phyloP scores from a whole-genome alignment of 2,113 vertebrate genomes.

The Microtus pennsylvanicus region DNA sequence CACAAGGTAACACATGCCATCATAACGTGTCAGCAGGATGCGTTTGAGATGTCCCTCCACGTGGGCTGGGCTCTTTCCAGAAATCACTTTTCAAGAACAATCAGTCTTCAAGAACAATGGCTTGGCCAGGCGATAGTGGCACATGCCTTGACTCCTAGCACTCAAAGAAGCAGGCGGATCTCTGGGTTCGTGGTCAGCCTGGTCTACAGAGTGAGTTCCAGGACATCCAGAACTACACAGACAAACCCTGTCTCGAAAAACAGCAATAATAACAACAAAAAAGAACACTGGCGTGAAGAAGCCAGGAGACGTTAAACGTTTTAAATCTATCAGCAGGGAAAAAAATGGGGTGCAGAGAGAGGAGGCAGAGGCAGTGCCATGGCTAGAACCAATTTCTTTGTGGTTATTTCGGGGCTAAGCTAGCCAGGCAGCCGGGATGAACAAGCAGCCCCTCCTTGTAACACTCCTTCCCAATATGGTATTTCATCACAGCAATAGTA shows the following conservation, averaged over 20 bases:
- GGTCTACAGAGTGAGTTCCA: background rate
- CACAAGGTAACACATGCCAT: background rate
- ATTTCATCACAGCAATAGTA: background rate
- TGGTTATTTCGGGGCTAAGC: too few species aligned
- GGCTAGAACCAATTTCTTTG: background rate
- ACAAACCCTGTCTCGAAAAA: background rate
- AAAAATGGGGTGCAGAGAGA: background rate
- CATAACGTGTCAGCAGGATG: background rate
- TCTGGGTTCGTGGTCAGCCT: background rate
- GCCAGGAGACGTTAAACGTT: background rate
- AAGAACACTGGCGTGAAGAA: background rate
- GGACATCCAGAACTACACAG: background rate
- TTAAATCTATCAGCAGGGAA: background rate
- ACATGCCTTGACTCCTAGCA: background rate
- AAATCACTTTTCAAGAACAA: background rate
- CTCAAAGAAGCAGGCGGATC: background rate
- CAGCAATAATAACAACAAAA: background rate
- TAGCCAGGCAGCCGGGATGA: accelerated
- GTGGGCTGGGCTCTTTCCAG: background rate
- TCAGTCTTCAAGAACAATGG: background rate
- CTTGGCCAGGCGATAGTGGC: background rate
- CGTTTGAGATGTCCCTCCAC: background rate
- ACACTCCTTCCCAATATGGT: background rate
- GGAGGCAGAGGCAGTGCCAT: background rate
- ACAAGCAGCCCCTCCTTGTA: too few species aligned